These are phyloP conservation scores for Megaceryle alcyon DNA, from an alignment of 2,797 vertebrate species.

Conservation along the genomic window DNA sequence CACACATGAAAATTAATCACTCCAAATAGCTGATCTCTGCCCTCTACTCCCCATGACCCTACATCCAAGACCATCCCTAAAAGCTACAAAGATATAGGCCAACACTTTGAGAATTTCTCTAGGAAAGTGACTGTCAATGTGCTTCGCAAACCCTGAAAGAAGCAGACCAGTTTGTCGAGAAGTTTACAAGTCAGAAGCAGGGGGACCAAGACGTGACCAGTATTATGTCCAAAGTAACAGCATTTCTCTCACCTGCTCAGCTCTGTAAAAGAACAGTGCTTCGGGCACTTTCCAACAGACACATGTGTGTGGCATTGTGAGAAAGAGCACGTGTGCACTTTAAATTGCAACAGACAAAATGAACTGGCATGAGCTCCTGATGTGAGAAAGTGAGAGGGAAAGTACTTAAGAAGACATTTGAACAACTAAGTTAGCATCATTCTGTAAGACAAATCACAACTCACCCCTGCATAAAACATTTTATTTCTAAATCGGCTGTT, in stretches of 20 bases:
- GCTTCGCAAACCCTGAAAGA: neutral
- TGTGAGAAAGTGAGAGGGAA: neutral
- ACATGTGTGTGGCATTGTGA: neutral
- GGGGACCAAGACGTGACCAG: neutral
- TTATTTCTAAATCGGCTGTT: conserved; percentile 99
- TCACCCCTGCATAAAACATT: conserved; percentile 99
- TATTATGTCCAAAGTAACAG: neutral
- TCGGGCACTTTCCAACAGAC: neutral
- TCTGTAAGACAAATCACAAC: conserved; percentile 52
- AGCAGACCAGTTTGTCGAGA: neutral
- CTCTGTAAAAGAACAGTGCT: neutral
- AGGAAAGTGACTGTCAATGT: neutral
- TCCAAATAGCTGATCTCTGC: neutral
- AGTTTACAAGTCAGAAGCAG: neutral
- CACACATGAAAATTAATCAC: neutral
- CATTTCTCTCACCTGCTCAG: neutral
- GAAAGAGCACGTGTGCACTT: neutral
- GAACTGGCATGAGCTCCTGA: neutral
- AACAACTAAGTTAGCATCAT: neutral
- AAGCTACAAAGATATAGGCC: neutral
- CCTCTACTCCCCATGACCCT: neutral
- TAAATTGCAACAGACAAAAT: neutral
- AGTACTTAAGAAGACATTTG: neutral
- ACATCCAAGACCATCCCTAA: neutral
- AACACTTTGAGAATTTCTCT: neutral